Evolutionary conservation across 1,140 invertebrate species (phyloP), one percentile per base, ranked within the genome.

Genomic region (Homarus americanus): DNA sequence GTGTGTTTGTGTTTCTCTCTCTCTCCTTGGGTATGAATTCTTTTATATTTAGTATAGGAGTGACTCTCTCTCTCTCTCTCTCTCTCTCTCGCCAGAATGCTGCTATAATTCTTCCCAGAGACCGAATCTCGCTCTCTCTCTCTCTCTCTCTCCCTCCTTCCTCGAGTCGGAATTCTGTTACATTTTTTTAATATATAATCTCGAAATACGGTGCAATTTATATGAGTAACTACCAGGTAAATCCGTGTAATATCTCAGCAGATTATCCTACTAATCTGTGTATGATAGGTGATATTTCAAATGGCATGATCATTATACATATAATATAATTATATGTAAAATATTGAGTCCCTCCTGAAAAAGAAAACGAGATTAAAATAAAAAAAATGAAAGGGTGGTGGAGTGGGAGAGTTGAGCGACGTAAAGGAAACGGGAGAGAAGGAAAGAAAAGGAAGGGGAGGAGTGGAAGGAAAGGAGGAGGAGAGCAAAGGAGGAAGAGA

Each of bases 251-350:
- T 82, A 58, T 82, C 24, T 82, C 49, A 63, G 49, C 17, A 32
- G 32, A 63, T 82, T 82, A 82, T 53, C 79, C 49, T 41, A 32
- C n/a, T 82, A 82, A 82, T 53, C 79, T 63, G n/a, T 24, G 53
- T 10, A 53, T 82, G 79, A 82, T 82, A 82, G 79, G 79, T 82
- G 79, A 82, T 82, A 82, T n/a, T 38, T 82, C 79, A 82, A 82
- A 41, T 36, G 79, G 78, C n/a, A 82, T 63, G 20, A 63, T 24
- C 49, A 63, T 82, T 63, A 82, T 69, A n/a, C 63, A 32, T 58
- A 58, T 58, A 58, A 58, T 58, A 58, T 58, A 58, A 58, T 58
- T 58, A 58, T 24, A 58, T 58, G 53, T 58, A 17, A 58, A 24
- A 15, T 58, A 58, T 24, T 58, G 53, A 17, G 10, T 2, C 53